phyloP scores from a whole-genome alignment of 1,140 invertebrate species.

The Vollenhovia emeryi region DNA sequence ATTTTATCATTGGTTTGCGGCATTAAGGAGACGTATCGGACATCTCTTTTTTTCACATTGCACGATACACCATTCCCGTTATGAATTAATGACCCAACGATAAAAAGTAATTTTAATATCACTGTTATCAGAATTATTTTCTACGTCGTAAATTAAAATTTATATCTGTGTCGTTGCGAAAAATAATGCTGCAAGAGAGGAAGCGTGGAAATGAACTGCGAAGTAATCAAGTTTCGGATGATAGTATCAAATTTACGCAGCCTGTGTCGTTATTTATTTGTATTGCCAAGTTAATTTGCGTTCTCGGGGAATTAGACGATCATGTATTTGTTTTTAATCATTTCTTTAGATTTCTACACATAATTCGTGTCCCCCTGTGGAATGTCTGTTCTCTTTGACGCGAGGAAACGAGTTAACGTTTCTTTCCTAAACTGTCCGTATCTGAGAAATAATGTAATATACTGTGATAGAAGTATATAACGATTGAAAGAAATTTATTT shows the following conservation, averaged over 20 bases:
- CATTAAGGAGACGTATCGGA: not conserved
- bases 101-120: not conserved
- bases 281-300: not conserved
- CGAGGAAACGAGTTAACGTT: not conserved
- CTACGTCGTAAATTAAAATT: too few species aligned
- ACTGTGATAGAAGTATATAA: not conserved
- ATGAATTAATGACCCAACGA: not conserved
- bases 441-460: slow-evolving; percentile 4
- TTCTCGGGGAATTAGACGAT: not conserved
- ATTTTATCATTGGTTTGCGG: not conserved
- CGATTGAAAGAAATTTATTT: not conserved
- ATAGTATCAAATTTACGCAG: not conserved
- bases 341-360: not conserved
- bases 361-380: not conserved
- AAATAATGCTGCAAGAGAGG: not conserved
- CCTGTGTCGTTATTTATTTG: not conserved
- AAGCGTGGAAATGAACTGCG: not conserved
- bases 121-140: too few species aligned
- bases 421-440: not conserved
- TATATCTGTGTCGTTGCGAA: not conserved
- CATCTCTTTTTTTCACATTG: not conserved
- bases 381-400: not conserved
- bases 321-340: not conserved
- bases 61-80: not conserved
- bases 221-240: not conserved